phyloP scores from a whole-genome alignment of 2,113 vertebrate genomes.

The Cercopithecus mona region DNA sequence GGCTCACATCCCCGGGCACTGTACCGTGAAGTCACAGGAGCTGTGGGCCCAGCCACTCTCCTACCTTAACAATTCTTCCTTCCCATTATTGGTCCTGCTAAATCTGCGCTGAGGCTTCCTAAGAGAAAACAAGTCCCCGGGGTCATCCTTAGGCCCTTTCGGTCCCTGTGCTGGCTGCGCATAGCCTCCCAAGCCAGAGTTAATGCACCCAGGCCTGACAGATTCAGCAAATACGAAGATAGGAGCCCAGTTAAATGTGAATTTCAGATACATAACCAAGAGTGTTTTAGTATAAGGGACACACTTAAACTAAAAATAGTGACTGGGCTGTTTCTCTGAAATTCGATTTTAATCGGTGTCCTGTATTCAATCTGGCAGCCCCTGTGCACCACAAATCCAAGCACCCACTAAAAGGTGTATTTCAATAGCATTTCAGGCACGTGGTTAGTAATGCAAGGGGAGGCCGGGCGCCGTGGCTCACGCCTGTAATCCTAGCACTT shows the following conservation, averaged over 20 bases:
- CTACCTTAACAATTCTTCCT: too few species aligned
- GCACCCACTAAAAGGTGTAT: accelerated
- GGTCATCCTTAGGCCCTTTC: accelerated
- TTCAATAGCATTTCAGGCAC: accelerated
- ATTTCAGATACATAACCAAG: neutral
- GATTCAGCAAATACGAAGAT: neutral
- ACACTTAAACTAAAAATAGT: neutral
- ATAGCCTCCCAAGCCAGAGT: neutral
- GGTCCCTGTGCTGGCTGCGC: accelerated
- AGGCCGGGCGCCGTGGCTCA: too few species aligned
- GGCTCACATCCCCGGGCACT: neutral
- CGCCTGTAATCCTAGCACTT: too few species aligned
- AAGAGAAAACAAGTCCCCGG: neutral
- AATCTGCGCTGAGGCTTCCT: accelerated
- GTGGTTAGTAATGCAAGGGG: neutral
- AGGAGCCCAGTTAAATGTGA: neutral
- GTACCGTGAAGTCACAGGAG: neutral
- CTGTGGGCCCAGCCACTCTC: neutral
- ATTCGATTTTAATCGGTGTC: neutral
- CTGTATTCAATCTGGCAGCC: accelerated
- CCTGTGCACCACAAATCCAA: accelerated
- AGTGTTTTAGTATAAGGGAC: neutral
- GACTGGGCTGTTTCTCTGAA: neutral
- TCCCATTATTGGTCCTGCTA: accelerated
- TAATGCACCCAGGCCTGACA: accelerated